Evolutionary conservation across 2,888 invertebrate genomes (phyloP).

Genomic region (Orchestes rusci): DNA sequence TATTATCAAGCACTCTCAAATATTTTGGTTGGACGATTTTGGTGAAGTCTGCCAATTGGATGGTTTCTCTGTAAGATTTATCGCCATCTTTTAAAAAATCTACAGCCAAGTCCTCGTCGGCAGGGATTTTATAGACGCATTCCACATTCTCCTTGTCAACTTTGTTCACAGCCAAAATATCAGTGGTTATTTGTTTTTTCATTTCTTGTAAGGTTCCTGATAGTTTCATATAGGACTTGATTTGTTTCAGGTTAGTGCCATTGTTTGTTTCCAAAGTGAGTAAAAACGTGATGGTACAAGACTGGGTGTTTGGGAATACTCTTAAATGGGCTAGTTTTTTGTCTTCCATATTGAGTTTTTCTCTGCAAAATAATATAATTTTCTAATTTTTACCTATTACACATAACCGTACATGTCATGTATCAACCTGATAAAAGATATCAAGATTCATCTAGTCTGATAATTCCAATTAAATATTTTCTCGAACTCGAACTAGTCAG

Average conservation of each 20-base stretch:
- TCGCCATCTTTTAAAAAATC: constrained; percentile 6
- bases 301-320: too few relatives aligned
- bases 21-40: constrained; percentile 6
- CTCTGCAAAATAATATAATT: too few relatives aligned
- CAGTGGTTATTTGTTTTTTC: neutral
- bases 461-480: too few relatives aligned
- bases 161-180: neutral
- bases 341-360: too few relatives aligned
- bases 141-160: constrained; percentile 3
- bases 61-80: constrained; percentile 6
- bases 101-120: constrained; percentile 4
- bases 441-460: too few relatives aligned
- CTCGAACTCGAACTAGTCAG: too few relatives aligned
- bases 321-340: too few relatives aligned
- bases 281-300: too few relatives aligned
- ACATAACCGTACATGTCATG: too few relatives aligned
- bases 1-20: constrained; percentile 42
- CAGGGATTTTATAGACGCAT: neutral
- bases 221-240: neutral
- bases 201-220: neutral
- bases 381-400: too few relatives aligned
- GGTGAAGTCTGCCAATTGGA: constrained; percentile 5
- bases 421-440: too few relatives aligned
- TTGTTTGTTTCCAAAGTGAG: too few relatives aligned
- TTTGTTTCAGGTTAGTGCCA: neutral